Base-by-base conservation (phyloP, 2,113 vertebrate genomes). In the Spea multiplicata region DNA sequence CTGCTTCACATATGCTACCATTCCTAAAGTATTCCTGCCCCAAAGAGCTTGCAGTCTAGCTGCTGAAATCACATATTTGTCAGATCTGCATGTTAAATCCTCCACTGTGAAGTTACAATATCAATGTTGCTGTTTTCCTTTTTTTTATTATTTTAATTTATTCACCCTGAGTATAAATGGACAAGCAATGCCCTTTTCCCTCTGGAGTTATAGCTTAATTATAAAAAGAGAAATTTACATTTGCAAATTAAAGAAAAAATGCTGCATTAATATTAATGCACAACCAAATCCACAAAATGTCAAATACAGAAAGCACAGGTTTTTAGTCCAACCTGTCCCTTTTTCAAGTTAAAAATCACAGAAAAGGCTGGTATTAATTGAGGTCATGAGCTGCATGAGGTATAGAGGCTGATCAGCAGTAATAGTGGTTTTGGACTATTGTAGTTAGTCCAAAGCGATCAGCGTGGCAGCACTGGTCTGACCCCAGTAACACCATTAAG, bases 181-280 rank as follows among this genome's bases (percentile, higher is more conserved):
- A 44, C 49, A 46, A 48, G n/a, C 45, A n/a, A 13, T 69, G 44
- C 67, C 74, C 74, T 48, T 67, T 55, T 59, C 74, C 52, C 74
- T 69, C 14, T 59, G 67, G 74, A 69, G 57, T 76, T 57, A 53
- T 76, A 76, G 59, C 45, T 59, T 69, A 68, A 76, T 76, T 76
- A 76, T 76, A 76, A 69, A 68, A 52, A 68, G 66, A 71, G 53
- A 76, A 76, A 76, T 76, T 76, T 68, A 66, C 74, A 76, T 76
- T 76, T 65, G 68, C 74, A 76, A 76, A 76, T 76, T 76, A 76
- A 76, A 76, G 30, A 59, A 59, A 13, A 76, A 76, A 76, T 76
- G n/a, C 66, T 14, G 74, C 74, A 76, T 76, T 76, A 68, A 76
- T 76, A 76, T 76, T 76, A 69, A 76, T 76, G 74, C 59, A 69